Conservation (phyloP, 1,140 invertebrate genomes). For the Heterodera carotae region DNA sequence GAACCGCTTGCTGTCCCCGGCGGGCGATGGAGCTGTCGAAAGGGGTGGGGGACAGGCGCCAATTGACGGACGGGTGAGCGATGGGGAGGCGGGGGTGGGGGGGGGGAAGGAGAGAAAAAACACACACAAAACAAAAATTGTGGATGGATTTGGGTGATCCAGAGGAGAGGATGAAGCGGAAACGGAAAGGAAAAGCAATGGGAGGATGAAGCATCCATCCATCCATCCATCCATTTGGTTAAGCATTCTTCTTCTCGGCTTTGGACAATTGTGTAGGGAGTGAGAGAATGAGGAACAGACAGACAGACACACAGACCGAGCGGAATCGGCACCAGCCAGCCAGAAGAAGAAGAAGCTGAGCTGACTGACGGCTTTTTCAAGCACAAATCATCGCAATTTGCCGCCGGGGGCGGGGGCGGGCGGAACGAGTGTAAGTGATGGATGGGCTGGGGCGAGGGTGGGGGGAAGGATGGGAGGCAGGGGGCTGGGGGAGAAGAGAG, state of each 20-base stretch:
- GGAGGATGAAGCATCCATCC: neutral
- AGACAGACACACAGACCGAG: too few species aligned
- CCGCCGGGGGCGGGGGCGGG: neutral
- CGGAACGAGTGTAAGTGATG: slow-evolving; percentile 1
- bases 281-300: neutral
- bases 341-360: neutral
- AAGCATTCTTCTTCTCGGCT: too few species aligned
- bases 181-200: neutral
- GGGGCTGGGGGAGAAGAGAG: too few species aligned
- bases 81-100: too few species aligned
- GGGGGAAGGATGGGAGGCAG: neutral
- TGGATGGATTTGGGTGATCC: neutral
- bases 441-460: neutral
- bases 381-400: neutral
- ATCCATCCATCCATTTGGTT: too few species aligned
- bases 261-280: too few species aligned
- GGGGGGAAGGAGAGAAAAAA: neutral
- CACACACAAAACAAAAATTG: neutral
- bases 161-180: neutral
- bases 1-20: too few species aligned
- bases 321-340: too few species aligned
- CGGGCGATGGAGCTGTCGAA: neutral
- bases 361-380: neutral
- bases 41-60: neutral
- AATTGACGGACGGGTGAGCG: neutral